Percentiles rank a stretch among this genome's conserved stretches.
Conservation (phyloP, 2,888 invertebrate species). For the Alloscopus bannaensis region DNA sequence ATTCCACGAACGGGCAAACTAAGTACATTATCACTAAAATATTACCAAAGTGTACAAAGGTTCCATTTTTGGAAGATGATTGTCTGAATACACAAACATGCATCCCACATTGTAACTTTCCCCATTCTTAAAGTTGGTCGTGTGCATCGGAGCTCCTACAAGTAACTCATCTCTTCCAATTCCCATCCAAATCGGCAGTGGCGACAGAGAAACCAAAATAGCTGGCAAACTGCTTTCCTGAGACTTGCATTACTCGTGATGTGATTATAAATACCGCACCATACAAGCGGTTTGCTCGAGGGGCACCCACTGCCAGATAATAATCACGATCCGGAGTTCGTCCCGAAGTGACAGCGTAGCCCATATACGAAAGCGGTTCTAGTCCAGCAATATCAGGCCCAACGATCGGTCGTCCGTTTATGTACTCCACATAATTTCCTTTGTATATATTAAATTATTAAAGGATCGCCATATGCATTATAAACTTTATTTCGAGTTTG, state of each 20-base stretch:
- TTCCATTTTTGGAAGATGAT: background rate
- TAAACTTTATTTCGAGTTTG: background rate
- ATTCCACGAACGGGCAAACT: too few species aligned
- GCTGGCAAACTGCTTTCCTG: background rate
- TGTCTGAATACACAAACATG: conserved; percentile 30
- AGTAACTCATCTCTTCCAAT: conserved; percentile 55
- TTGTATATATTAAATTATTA: background rate
- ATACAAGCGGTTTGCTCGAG: conserved; percentile 28
- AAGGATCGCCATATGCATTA: background rate
- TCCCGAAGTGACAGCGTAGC: conserved; percentile 60
- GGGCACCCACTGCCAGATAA: conserved; percentile 56
- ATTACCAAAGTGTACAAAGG: background rate
- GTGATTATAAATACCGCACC: conserved; percentile 24
- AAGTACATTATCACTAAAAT: too few species aligned
- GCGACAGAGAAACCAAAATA: conserved; percentile 60
- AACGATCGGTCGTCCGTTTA: background rate
- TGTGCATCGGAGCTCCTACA: conserved; percentile 55
- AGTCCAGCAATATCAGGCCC: background rate
- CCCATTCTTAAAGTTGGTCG: background rate
- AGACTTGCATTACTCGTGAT: background rate
- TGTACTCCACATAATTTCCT: conserved; percentile 13
- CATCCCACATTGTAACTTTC: conserved; percentile 50
- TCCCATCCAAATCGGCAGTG: conserved; percentile 48
- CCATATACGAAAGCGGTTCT: conserved; percentile 20
- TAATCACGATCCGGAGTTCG: background rate